A percentile compares a stretch with the other conserved stretches of the same genome.
phyloP scores from a whole-genome alignment of 2,113 vertebrate genomes.

The Etheostoma spectabile region DNA sequence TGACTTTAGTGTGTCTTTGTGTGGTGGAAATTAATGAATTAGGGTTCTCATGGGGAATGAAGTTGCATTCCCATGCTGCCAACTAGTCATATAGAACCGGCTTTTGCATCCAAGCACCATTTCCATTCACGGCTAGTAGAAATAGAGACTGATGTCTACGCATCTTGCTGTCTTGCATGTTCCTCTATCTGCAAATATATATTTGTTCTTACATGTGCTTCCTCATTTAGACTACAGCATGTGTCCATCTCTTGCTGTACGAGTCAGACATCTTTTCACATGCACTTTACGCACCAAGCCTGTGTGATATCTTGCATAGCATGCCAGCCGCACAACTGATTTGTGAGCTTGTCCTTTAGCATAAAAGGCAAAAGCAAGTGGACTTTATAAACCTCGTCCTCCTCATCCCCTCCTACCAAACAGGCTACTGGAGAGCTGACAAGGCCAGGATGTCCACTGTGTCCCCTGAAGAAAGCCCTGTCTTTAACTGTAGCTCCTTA shows the following conservation, averaged over 20 bases:
- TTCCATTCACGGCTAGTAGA: background rate
- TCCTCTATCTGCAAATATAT: background rate
- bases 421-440: conserved; percentile 99
- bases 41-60: background rate
- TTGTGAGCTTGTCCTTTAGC: conserved; percentile 45
- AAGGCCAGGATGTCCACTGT: conserved; percentile 92
- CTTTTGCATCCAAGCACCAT: conserved; percentile 8
- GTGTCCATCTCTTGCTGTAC: conserved; percentile 6
- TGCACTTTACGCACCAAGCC: conserved; percentile 20
- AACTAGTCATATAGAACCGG: background rate
- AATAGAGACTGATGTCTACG: background rate
- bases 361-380: conserved; percentile 55
- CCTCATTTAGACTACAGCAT: conserved; percentile 16
- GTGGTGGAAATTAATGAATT: background rate
- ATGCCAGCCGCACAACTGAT: conserved; percentile 39
- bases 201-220: conserved; percentile 8
- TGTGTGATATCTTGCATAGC: conserved; percentile 14
- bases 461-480: conserved; percentile 90
- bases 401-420: conserved; percentile 82
- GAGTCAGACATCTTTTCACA: conserved; percentile 27
- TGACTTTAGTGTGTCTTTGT: conserved; percentile 25
- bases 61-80: background rate
- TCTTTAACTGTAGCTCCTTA: conserved; percentile 96
- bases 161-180: conserved; percentile 15
- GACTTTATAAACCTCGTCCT: conserved; percentile 76